Conservation (phyloP, 2,797 vertebrate genomes). For the Synanceia verrucosa region DNA sequence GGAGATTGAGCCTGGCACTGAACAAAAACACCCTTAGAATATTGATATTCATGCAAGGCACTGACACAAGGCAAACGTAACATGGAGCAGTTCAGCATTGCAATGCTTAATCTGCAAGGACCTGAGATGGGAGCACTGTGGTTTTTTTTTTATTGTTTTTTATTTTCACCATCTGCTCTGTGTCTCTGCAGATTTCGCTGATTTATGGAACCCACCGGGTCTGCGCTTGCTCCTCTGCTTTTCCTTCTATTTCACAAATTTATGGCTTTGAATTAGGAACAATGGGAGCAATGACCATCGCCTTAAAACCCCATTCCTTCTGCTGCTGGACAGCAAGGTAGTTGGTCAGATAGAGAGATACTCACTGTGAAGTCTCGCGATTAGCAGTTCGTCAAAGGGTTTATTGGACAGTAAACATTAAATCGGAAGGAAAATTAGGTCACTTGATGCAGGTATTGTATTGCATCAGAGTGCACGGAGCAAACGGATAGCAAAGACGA, state of each 20-base stretch:
- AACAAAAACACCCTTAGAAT: constrained; percentile 51
- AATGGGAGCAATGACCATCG: constrained; percentile 54
- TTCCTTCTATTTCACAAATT: constrained; percentile 66
- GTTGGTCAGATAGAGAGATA: constrained; percentile 45
- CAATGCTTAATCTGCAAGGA: constrained; percentile 73
- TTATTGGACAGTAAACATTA: constrained; percentile 70
- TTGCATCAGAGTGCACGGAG: constrained; percentile 56
- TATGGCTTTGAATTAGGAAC: constrained; percentile 75
- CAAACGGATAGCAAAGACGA: constrained; percentile 50
- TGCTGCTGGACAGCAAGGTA: constrained; percentile 41
- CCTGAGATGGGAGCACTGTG: constrained; percentile 56
- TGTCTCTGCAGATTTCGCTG: constrained; percentile 78
- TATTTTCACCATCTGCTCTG: constrained; percentile 78
- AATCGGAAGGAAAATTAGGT: constrained; percentile 74
- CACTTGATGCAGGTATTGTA: constrained; percentile 71
- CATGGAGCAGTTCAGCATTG: constrained; percentile 60
- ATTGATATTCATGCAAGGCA: constrained; percentile 50
- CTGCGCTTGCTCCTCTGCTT: constrained; percentile 43
- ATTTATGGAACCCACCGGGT: constrained; percentile 75
- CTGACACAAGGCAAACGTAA: constrained; percentile 41
- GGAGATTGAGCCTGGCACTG: constrained; percentile 30
- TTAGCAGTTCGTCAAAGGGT: constrained; percentile 50
- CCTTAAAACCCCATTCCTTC: constrained; percentile 52
- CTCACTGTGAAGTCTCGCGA: constrained; percentile 38
- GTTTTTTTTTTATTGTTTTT: constrained; percentile 24